A percentile compares a stretch with the other conserved stretches of the same genome.
Evolutionary conservation across 2,113 vertebrate species (phyloP).

Genomic region (Cinclus mexicanus): DNA sequence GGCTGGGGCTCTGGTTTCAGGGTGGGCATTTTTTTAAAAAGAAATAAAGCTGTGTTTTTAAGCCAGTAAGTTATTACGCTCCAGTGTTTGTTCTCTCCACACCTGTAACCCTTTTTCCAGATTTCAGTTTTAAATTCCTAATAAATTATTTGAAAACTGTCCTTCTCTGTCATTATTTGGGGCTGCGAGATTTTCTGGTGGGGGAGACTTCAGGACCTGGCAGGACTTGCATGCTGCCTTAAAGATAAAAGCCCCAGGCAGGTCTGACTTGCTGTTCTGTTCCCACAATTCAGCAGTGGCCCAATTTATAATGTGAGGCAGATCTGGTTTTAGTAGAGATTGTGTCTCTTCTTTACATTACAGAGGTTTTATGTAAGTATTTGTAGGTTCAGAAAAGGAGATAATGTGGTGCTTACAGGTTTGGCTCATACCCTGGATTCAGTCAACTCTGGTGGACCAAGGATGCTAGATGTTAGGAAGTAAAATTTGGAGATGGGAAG

Average conservation of each 20-base stretch:
- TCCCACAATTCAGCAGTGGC: background rate
- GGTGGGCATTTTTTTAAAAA: conserved; percentile 70
- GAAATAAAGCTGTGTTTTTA: conserved; percentile 80
- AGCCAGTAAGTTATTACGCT: conserved; percentile 82
- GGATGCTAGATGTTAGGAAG: background rate
- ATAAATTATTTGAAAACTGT: conserved; percentile 99
- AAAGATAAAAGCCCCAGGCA: background rate
- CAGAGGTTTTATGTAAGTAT: background rate
- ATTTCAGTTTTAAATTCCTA: conserved; percentile 95
- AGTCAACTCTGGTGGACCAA: background rate
- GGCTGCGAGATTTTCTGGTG: background rate
- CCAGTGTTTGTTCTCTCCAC: conserved; percentile 85
- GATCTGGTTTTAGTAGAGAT: background rate
- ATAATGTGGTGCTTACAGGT: background rate
- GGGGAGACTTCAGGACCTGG: background rate
- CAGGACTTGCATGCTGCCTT: background rate
- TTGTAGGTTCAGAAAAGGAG: background rate
- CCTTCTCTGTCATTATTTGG: background rate
- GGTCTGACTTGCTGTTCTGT: background rate
- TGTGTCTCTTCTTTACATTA: background rate
- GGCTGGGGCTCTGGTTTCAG: conserved; percentile 76
- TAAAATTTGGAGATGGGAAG: background rate
- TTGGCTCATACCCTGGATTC: background rate
- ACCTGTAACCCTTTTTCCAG: conserved; percentile 92
- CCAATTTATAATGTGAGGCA: background rate